Percentiles rank a stretch among this genome's conserved stretches.
These are phyloP conservation scores for Sinonovacula constricta DNA, from an alignment of 1,140 invertebrate species.

Conservation along the genomic window DNA sequence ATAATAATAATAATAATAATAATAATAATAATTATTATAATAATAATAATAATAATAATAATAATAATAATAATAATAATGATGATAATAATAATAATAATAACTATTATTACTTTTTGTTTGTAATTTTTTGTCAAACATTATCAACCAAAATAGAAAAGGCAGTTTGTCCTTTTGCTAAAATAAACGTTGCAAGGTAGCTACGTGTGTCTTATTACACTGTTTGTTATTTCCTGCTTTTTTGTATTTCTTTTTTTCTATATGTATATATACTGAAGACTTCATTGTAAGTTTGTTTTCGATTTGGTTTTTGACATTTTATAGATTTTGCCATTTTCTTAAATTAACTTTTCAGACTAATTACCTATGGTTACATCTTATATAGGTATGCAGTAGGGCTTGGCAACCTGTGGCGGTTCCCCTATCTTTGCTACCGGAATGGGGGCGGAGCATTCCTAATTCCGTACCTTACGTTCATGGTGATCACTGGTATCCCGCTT, in stretches of 20 bases:
- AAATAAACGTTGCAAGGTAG: no score
- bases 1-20: neutral
- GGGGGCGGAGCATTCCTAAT: slow-evolving; percentile 85
- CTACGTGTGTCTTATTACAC: no score
- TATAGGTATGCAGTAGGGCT: slow-evolving; percentile 85
- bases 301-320: no score
- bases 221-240: no score
- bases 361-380: no score
- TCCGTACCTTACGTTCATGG: slow-evolving; percentile 82
- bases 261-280: no score
- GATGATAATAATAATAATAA: neutral
- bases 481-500: slow-evolving; percentile 85
- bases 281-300: no score
- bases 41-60: neutral
- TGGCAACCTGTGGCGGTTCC: slow-evolving; percentile 95
- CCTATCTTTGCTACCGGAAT: slow-evolving; percentile 81
- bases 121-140: neutral
- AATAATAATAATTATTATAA: neutral
- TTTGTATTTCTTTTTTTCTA: no score
- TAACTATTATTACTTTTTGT: neutral
- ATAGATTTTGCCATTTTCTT: no score
- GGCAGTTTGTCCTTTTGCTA: no score
- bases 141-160: no score
- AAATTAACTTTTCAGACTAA: no score
- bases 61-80: neutral